A percentile compares a stretch with the other conserved stretches of the same genome.
Conservation (phyloP, 2,888 invertebrate genomes). For the Heteromurus nitidus region DNA sequence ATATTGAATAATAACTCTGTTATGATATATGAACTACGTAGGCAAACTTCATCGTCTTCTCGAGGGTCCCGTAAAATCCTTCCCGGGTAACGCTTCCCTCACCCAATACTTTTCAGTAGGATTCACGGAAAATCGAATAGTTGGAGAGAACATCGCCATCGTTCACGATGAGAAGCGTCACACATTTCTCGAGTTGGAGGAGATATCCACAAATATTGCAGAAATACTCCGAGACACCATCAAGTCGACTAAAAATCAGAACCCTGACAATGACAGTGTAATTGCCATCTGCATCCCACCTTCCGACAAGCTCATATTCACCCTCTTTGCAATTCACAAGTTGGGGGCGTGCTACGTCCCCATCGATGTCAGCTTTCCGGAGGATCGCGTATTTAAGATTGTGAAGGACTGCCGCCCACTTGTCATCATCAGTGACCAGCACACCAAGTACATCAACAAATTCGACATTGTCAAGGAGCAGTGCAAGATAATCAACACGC, state of each 20-base stretch:
- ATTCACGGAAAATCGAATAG: constrained; percentile 39
- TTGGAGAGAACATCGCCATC: constrained; percentile 37
- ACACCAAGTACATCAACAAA: constrained; percentile 76
- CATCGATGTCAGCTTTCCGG: constrained; percentile 84
- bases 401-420: constrained; percentile 84
- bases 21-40: neutral
- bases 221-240: constrained; percentile 38
- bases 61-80: constrained; percentile 47
- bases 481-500: constrained; percentile 39
- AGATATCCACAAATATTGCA: constrained; percentile 45
- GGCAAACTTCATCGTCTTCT: constrained; percentile 39
- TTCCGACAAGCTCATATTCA: constrained; percentile 81
- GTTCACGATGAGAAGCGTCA: constrained; percentile 48
- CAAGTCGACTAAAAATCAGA: constrained; percentile 74
- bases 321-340: constrained; percentile 86
- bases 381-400: constrained; percentile 85
- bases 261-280: constrained; percentile 83
- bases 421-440: constrained; percentile 82
- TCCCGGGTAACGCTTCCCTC: constrained; percentile 60
- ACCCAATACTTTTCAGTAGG: constrained; percentile 53
- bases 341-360: constrained; percentile 90
- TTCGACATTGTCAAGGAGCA: constrained; percentile 64
- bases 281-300: constrained; percentile 89
- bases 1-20: neutral
- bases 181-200: constrained; percentile 42